Evolutionary conservation across 2,888 invertebrate genomes (phyloP), one percentile per base, ranked within the genome.

Genomic region (Tetragonula carbonaria): DNA sequence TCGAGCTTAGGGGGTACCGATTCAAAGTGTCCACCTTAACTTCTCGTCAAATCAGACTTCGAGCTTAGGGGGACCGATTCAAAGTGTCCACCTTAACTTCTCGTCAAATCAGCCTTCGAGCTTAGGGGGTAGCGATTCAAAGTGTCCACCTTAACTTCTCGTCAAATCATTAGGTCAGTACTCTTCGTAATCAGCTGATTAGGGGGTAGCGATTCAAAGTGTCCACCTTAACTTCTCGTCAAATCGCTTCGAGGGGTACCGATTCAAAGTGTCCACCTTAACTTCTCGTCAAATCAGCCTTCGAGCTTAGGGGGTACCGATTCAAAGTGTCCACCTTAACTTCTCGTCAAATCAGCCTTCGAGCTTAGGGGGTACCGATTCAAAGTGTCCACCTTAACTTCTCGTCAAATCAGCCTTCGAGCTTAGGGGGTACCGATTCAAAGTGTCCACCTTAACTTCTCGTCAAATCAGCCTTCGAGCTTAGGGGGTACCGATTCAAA

Each of bases 241-340:
- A 2, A 51, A 73, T 5, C 16, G 28, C 45, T 57, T 63, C 1
- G 2, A 28, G 53, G 38, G 23, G 38, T 63, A 63, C 11, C 2
- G 8, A 2, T 51, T 55, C 13, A 38, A 63, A 51, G 33, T 45
- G 16, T 13, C 45, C 51, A n/a, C 8, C 38, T 16, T 38, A 38
- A 71, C 16, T 73, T 68, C 70, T 16, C 38, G 63, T 74, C n/a
- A 1, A 51, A 73, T 5, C 16, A 38, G n/a, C n/a, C 13, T 57
- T 63, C 1, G 2, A 28, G 53, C 2, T 8, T 8, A 23, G 21
- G 65, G 38, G 23, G 38, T 63, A 63, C 14, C 2, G 8, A 2
- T 51, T 55, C 13, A 38, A 63, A 51, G 33, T 45, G 16, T 13
- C 45, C 51, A n/a, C 8, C 38, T 14, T 45, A 45, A 71, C 16